Evolutionary conservation across 2,888 invertebrate genomes (phyloP).

Genomic region (Pimpla rufipes): DNA sequence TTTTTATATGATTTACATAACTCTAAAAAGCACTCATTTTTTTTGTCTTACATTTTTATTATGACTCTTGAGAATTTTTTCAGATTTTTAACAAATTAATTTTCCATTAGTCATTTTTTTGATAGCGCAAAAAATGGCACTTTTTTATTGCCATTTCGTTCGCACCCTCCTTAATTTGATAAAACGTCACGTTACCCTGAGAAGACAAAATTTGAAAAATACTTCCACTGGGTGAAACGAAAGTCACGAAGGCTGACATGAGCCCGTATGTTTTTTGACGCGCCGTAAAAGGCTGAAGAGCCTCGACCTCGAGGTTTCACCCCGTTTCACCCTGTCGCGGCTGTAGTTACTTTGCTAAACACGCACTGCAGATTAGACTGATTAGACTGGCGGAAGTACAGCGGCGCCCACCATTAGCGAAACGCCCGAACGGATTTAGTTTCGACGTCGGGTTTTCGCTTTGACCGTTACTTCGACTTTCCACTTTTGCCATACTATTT

Average conservation of each 20-base stretch:
- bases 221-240: neutral
- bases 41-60: too few relatives aligned
- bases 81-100: too few relatives aligned
- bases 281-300: neutral
- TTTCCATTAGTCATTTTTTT: too few relatives aligned
- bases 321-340: neutral
- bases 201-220: neutral
- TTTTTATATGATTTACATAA: too few relatives aligned
- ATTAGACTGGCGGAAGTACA: neutral
- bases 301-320: neutral
- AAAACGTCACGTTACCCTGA: too few relatives aligned
- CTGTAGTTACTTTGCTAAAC: neutral
- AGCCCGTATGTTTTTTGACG: neutral
- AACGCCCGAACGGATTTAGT: neutral
- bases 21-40: too few relatives aligned
- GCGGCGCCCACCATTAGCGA: neutral
- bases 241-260: neutral
- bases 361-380: neutral
- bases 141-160: too few relatives aligned
- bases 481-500: neutral
- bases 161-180: too few relatives aligned
- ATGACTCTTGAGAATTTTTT: too few relatives aligned
- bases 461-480: neutral
- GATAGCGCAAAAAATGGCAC: too few relatives aligned
- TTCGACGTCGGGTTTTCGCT: neutral